phyloP scores from a whole-genome alignment of 2,113 vertebrate species.

The Tragelaphus scriptus region DNA sequence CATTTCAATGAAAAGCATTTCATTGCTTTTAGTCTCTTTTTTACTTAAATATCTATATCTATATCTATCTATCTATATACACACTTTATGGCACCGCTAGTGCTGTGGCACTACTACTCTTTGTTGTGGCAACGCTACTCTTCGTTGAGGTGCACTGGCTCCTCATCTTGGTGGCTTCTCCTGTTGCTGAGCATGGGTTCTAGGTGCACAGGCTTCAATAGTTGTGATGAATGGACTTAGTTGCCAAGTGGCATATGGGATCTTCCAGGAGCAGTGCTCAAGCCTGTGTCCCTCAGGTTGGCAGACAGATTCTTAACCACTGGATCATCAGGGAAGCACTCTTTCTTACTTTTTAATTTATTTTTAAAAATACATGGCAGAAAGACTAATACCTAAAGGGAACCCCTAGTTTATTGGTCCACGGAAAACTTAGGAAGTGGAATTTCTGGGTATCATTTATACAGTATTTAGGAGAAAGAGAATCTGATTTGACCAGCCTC shows the following conservation, averaged over 20 bases:
- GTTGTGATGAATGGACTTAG: neutral
- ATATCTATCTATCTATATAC: no score
- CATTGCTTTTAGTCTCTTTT: neutral
- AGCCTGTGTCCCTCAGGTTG: neutral
- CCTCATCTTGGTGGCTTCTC: neutral
- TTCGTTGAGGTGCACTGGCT: fast-evolving
- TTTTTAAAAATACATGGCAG: neutral
- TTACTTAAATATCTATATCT: neutral
- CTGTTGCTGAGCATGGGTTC: neutral
- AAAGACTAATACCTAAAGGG: neutral
- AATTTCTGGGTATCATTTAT: neutral
- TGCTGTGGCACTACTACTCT: no score
- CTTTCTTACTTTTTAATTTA: neutral
- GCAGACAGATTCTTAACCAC: neutral
- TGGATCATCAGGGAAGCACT: neutral
- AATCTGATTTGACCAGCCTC: neutral
- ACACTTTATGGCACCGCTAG: no score
- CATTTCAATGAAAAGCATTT: no score
- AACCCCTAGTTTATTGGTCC: neutral
- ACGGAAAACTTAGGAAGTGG: neutral
- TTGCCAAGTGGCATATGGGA: neutral
- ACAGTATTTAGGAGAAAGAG: neutral
- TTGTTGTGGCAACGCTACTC: fast-evolving
- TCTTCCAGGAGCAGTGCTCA: neutral
- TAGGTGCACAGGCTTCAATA: neutral